These are phyloP conservation scores for Forpus xanthops DNA, from an alignment of 2,797 vertebrate genomes.

Conservation along the genomic window DNA sequence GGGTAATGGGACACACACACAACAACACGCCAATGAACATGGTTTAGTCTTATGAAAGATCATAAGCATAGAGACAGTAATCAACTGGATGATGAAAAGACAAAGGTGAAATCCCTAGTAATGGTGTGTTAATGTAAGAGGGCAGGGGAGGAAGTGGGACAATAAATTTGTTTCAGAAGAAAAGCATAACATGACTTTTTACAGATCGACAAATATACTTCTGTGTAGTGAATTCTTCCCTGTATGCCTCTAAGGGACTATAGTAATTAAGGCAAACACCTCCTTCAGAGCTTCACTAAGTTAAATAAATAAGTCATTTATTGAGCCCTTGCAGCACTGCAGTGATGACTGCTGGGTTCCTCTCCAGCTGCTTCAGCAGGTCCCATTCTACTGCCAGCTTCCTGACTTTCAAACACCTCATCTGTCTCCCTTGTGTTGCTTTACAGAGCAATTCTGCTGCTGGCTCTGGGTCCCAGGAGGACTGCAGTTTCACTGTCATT, in stretches of 20 bases:
- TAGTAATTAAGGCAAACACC: not conserved
- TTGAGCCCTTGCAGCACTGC: not conserved
- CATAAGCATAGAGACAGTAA: not conserved
- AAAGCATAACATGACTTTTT: not conserved
- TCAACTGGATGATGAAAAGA: not conserved
- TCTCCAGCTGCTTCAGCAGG: conserved; percentile 30
- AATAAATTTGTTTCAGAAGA: not conserved
- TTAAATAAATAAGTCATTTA: not conserved
- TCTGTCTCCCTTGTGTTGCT: not conserved
- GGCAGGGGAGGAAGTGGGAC: not conserved
- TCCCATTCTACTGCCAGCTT: not conserved
- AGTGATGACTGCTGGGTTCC: not conserved
- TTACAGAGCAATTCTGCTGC: not conserved
- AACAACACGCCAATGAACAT: not conserved
- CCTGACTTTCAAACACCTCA: conserved; percentile 25
- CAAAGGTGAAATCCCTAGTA: not conserved
- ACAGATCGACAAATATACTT: not conserved
- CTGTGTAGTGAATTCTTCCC: not conserved
- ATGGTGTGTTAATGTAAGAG: not conserved
- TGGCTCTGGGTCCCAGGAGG: not conserved
- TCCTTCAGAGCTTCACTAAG: not conserved
- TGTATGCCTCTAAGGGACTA: not conserved
- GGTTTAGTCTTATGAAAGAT: not conserved
- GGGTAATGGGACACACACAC: not conserved
- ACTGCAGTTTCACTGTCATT: not conserved